Evolutionary conservation across 1,140 invertebrate genomes (phyloP).

Genomic region (Centruroides sculpturatus): DNA sequence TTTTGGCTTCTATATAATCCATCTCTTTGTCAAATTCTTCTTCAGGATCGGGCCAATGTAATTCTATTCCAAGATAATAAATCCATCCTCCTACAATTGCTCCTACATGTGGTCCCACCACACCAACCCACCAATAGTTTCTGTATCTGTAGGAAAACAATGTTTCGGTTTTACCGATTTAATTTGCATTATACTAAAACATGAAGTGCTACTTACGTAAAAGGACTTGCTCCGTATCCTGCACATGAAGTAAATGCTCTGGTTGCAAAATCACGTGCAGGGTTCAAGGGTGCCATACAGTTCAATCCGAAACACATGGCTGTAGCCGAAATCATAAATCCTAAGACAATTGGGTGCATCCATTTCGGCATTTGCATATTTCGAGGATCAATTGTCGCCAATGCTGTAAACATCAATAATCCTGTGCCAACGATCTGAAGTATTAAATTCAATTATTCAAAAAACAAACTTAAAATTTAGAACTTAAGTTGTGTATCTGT

Average conservation of each 20-base stretch:
- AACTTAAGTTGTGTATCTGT: too few species aligned
- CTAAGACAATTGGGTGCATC: conserved; percentile 35
- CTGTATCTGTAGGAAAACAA: neutral
- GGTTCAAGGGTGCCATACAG: conserved; percentile 46
- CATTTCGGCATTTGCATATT: conserved; percentile 34
- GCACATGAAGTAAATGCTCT: conserved; percentile 37
- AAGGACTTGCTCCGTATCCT: conserved; percentile 34
- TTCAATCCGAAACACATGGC: conserved; percentile 34
- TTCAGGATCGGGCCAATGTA: conserved; percentile 7
- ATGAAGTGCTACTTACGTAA: conserved; percentile 2
- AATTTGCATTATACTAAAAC: too few species aligned
- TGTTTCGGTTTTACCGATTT: too few species aligned
- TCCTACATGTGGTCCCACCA: conserved; percentile 12
- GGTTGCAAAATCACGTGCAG: conserved; percentile 44
- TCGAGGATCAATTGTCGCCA: conserved; percentile 37
- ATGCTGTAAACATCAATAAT: conserved; percentile 35
- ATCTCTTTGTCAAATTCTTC: neutral
- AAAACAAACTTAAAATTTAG: too few species aligned
- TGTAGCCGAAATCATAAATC: conserved; percentile 20
- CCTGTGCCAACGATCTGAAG: conserved; percentile 42
- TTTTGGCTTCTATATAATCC: too few species aligned
- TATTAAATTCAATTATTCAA: too few species aligned
- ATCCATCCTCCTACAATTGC: conserved; percentile 16
- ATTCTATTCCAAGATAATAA: conserved; percentile 13
- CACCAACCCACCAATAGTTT: conserved; percentile 13